phyloP scores from a whole-genome alignment of 1,140 invertebrate species.

The Calosoma granatense region DNA sequence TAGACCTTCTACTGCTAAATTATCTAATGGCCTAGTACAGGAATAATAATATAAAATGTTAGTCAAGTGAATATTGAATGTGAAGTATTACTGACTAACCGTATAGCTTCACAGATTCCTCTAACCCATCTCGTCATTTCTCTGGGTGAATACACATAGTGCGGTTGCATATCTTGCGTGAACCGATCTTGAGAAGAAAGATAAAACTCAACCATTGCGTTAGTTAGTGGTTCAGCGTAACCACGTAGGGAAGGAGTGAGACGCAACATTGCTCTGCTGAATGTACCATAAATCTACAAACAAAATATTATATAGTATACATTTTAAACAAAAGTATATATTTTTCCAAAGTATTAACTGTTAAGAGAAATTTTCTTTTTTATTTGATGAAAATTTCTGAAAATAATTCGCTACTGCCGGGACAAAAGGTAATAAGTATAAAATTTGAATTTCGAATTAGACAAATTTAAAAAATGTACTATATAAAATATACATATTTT shows the following conservation, averaged over 20 bases:
- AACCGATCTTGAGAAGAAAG: slow-evolving; percentile 93
- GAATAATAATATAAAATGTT: slow-evolving; percentile 11
- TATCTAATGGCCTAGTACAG: slow-evolving; percentile 69
- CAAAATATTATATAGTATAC: too few species aligned
- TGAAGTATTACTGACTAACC: slow-evolving; percentile 31
- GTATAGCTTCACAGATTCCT: slow-evolving; percentile 97
- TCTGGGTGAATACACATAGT: slow-evolving; percentile 99
- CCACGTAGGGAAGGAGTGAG: slow-evolving; percentile 81
- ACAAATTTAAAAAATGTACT: too few species aligned
- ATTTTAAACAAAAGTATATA: too few species aligned
- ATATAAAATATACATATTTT: too few species aligned
- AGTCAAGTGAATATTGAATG: neutral
- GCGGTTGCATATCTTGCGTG: slow-evolving; percentile 99
- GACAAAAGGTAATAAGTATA: too few species aligned
- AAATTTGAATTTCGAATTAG: too few species aligned
- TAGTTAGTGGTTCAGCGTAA: slow-evolving; percentile 93
- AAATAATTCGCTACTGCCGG: too few species aligned
- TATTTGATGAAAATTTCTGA: slow-evolving; percentile 5
- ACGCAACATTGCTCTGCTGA: slow-evolving; percentile 93
- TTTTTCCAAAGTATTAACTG: too few species aligned
- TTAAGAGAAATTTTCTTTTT: neutral
- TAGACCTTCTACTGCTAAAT: slow-evolving; percentile 82
- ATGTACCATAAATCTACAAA: slow-evolving; percentile 90
- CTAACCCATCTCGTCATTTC: slow-evolving; percentile 99
- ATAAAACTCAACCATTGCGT: slow-evolving; percentile 99